Base-by-base conservation (phyloP, 1,140 invertebrate genomes). In the Bombus huntii region DNA sequence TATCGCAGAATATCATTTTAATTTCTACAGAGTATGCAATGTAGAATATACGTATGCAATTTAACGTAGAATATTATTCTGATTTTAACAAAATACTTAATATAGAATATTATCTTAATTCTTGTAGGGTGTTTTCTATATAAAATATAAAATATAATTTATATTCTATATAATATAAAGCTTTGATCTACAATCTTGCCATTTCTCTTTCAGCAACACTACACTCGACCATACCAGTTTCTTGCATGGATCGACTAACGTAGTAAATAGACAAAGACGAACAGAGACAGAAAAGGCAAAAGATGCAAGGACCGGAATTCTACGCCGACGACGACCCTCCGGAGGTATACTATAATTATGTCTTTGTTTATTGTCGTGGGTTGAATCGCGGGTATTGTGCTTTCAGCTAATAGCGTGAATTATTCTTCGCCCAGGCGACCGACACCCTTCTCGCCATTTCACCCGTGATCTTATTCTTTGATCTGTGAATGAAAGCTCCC, bases 361-460 rank as follows among this genome's bases (percentile, higher is more conserved):
- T 89, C 93, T 93, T 94, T 94, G 93, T 94, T 94, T 93, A 92
- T 94, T 90, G 91, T 92, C 91, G 90, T 92, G 83, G 85, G 83
- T 78, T 88, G 73, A 53, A 53, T 53, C 81, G 71, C 31, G 25
- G 2, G 84, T 85, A 93, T 93, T 93, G 92, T 93, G 71, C 86
- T 81, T 77, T 83, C 85, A 88, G 91, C 91, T 94, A 94, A 93
- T 93, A 92, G 91, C 90, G 89, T 87, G 92, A 94, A 94, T 94
- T 94, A 94, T 93, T 94, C 93, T 92, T 89, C 86, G 81, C 88
- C 89, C 91, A 13, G 91, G 90, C 90, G 87, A 87, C 88, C 92
- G 91, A 88, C 88, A 86, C 87, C 89, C 74, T 76, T 71, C n/a
- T 68, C 39, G 80, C 80, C 44, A 75, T n/a, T 62, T 13, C 42